Evolutionary conservation across 92 coral and sea anemone species (phyloP), one percentile per base, ranked within the genome.

Genomic region (Heteractis magnifica): DNA sequence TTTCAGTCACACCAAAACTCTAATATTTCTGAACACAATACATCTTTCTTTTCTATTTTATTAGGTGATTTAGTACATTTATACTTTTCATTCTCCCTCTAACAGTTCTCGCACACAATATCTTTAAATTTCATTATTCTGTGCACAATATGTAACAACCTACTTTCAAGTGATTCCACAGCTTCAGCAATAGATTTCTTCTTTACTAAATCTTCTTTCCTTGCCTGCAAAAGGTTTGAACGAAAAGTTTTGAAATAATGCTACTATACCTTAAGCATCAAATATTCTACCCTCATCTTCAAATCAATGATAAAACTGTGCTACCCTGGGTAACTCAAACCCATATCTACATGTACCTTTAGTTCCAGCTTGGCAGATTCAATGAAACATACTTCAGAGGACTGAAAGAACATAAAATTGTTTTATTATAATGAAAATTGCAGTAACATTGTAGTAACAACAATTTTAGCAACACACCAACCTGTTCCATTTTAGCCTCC

Each of bases 401-500:
- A 82, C 92, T 90, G 82, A 16, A 16, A 10, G 13, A 77, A 51
- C 10, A 56, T 8, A 56, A 26, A 81, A 62, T 20, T 34, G 44
- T 34, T 34, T 34, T 34, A 13, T 41, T 62, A 3, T 44, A 0
- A 6, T 0, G 12, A 59, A 34, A 13, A 16, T 15, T 58, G 56
- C 20, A 5, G n/a, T 26, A 13, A 64, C 4, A 12, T 53, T 53
- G 58, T 8, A 12, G 44, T 34, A 34, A 34, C 44, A 34, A 2
- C 44, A 34, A 53, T 53, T 53, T 53, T 2, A 53, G 9, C 4
- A 53, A 12, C 58, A 53, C 13, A 53, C 75, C 10, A 75, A 95
- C 98, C 93, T 95, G 86, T 56, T 95, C 98, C 26, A 81, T 84
- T 41, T 51, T 86, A 73, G 95, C 98, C 53, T 92, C 96, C 71